Evolutionary conservation across 2,888 invertebrate genomes (phyloP), one percentile per base, ranked within the genome.

Genomic region (Synanthedon formicaeformis): DNA sequence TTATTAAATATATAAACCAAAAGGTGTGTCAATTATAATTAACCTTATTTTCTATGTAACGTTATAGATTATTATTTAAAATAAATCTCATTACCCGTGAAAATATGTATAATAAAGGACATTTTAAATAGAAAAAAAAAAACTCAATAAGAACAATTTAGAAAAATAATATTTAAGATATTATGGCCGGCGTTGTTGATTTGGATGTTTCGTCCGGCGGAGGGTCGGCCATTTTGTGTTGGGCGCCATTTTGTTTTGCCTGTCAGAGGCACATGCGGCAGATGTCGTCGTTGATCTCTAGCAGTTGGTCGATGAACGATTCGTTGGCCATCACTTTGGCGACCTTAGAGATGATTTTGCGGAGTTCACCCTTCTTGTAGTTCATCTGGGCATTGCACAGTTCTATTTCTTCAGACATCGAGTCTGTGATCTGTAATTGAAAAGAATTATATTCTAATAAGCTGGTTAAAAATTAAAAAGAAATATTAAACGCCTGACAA

Each of bases 211-310:
- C 57, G 61, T 64, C 72, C 62, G 70, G 72, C 67, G 67, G 23
- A n/a, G 48, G 50, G 58, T n/a, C 57, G 57, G 59, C 61, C 61
- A 56, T 61, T 55, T 55, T 52, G 57, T 52, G 12, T 40, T 23
- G 45, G 54, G 48, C 55, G 58, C 71, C 72, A 68, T 72, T 55
- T 67, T 64, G 63, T 53, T 60, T 56, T 50, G 55, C 52, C 58
- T 70, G 73, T 81, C 73, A 86, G 75, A 93, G 91, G 58, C 94
- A 92, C 81, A 95, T 89, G 66, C 90, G 90, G 76, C 92, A 92
- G 73, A 96, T 95, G 70, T 92, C 92, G 59, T 92, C 90, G 81
- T 96, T 96, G 69, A 96, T 94, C 63, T 91, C 90, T 60, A 95
- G 84, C 68, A 94, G 87, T 78, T 95, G 94, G 51, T 89, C 89